Conservation (phyloP, 1,140 invertebrate genomes). For the Nymphalis io region DNA sequence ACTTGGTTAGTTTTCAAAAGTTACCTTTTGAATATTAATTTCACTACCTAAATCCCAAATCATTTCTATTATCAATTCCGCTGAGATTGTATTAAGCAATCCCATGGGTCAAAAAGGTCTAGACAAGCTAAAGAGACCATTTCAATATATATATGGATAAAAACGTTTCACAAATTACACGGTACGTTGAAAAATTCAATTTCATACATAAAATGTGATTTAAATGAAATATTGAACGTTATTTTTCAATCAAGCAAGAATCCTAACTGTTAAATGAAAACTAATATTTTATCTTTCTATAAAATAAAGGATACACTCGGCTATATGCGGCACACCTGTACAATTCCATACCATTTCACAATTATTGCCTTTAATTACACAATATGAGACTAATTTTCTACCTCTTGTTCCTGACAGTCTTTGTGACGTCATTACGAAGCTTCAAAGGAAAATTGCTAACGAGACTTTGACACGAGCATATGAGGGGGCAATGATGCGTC, state of each 20-base stretch:
- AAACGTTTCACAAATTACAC: neutral
- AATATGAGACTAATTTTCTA: conserved; percentile 51
- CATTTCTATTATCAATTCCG: neutral
- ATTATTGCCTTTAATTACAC: conserved; percentile 50
- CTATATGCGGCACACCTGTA: conserved; percentile 10
- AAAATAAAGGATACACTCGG: neutral
- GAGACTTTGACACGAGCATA: conserved; percentile 27
- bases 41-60: neutral
- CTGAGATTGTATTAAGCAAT: neutral
- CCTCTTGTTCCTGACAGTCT: conserved; percentile 55
- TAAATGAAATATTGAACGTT: neutral
- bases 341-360: conserved; percentile 15
- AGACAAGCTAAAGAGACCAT: neutral
- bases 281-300: neutral
- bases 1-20: neutral
- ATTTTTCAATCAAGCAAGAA: neutral
- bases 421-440: conserved; percentile 47
- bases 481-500: conserved; percentile 48
- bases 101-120: neutral
- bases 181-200: neutral
- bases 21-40: neutral
- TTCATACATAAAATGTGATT: neutral
- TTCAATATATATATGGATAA: too few relatives aligned
- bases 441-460: conserved; percentile 47
- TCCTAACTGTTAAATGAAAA: neutral